phyloP scores from a whole-genome alignment of 2,888 invertebrate species.

The Leuctra nigra region DNA sequence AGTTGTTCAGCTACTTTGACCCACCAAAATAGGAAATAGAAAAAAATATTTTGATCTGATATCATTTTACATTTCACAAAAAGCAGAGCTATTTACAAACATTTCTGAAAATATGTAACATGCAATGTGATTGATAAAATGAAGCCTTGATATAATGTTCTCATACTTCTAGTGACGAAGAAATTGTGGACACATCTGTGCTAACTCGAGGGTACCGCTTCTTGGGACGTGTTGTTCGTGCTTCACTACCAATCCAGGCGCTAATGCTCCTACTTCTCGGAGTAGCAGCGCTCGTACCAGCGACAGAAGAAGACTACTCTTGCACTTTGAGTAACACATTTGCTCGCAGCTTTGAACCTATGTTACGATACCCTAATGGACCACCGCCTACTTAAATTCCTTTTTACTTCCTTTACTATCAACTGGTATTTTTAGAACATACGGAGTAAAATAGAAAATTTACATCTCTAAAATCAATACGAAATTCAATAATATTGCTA shows the following conservation, averaged over 20 bases:
- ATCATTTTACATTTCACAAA: too few relatives aligned
- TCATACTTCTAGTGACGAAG: too few relatives aligned
- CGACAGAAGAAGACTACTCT: constrained; percentile 67
- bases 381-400: constrained; percentile 78
- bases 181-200: constrained; percentile 57
- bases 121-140: too few relatives aligned
- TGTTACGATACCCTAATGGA: constrained; percentile 85
- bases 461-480: not conserved
- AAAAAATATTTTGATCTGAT: too few relatives aligned
- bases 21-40: too few relatives aligned
- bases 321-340: constrained; percentile 81
- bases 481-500: not conserved
- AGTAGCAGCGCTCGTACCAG: constrained; percentile 86
- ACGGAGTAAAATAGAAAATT: not conserved
- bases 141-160: too few relatives aligned
- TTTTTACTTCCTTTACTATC: too few relatives aligned
- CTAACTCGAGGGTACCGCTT: constrained; percentile 73
- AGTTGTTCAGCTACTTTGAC: too few relatives aligned
- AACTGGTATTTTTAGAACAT: not conserved
- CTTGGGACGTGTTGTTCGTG: constrained; percentile 82
- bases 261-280: constrained; percentile 88
- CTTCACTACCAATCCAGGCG: constrained; percentile 91
- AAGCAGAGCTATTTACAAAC: too few relatives aligned
- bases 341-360: constrained; percentile 77
- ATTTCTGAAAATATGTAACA: too few relatives aligned